phyloP scores from a whole-genome alignment of 2,113 vertebrate species.

The Prionailurus bengalensis region DNA sequence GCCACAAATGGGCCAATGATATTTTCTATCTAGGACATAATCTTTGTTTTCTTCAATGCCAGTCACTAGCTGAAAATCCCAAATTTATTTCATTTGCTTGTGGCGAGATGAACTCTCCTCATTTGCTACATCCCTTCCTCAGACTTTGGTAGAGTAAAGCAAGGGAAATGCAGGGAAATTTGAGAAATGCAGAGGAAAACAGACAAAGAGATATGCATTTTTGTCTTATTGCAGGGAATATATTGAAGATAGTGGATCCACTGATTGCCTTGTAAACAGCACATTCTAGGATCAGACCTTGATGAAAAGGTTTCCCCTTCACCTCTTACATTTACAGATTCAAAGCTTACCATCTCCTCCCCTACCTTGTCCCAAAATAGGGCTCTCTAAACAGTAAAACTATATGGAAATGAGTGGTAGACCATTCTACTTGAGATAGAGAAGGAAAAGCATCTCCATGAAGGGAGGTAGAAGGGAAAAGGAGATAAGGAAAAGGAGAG shows the following conservation, averaged over 20 bases:
- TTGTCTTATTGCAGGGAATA: neutral
- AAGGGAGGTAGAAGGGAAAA: neutral
- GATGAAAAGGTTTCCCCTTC: neutral
- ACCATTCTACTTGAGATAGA: neutral
- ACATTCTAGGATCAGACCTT: neutral
- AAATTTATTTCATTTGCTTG: conserved; percentile 9
- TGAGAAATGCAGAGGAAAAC: neutral
- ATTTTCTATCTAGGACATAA: neutral
- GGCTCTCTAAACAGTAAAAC: neutral
- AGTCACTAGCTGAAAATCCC: neutral
- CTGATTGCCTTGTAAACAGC: neutral
- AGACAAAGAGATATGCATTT: neutral
- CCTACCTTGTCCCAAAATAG: neutral
- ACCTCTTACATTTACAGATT: neutral
- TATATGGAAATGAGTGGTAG: neutral
- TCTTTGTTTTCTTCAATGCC: neutral
- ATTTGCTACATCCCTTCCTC: neutral
- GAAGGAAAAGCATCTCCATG: neutral
- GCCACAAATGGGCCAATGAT: neutral
- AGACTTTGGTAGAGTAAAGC: neutral
- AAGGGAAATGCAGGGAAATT: neutral
- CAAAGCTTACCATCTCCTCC: neutral
- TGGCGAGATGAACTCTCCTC: neutral
- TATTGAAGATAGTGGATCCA: neutral
- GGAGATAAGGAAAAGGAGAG: neutral